Conservation (phyloP, 1,140 invertebrate genomes). For the Temnothorax nylanderi region DNA sequence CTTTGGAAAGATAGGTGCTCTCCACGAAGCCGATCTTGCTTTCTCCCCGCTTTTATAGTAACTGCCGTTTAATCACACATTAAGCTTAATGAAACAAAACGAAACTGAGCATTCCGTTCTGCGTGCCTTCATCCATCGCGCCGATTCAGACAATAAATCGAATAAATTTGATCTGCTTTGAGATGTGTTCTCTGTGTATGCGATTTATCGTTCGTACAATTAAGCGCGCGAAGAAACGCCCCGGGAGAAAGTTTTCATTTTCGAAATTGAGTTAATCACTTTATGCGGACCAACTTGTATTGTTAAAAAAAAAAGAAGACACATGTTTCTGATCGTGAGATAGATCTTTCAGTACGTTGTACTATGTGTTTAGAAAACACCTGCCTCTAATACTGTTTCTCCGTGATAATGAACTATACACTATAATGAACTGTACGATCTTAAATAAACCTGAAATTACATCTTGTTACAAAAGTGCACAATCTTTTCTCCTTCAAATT, state of each 20-base stretch:
- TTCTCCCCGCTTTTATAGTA: slow-evolving; percentile 68
- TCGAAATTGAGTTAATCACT: slow-evolving; percentile 22
- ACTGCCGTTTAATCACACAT: slow-evolving; percentile 43
- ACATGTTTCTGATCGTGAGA: slow-evolving; percentile 7
- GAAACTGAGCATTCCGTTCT: slow-evolving; percentile 33
- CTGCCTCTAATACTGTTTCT: slow-evolving; percentile 1
- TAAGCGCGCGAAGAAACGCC: neutral
- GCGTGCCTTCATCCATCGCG: slow-evolving; percentile 1
- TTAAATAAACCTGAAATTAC: neutral
- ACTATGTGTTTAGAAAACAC: slow-evolving; percentile 19
- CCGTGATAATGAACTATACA: neutral
- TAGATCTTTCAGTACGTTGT: neutral
- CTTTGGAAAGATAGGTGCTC: slow-evolving; percentile 62
- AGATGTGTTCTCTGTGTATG: neutral
- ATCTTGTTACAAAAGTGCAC: slow-evolving; percentile 24
- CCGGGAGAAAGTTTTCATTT: slow-evolving; percentile 47
- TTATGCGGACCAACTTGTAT: neutral
- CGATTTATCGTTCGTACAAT: slow-evolving; percentile 36
- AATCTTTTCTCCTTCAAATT: neutral
- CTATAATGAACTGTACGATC: slow-evolving; percentile 3
- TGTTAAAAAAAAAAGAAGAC: slow-evolving; percentile 9
- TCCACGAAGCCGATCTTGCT: slow-evolving; percentile 63
- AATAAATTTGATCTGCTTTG: slow-evolving; percentile 41
- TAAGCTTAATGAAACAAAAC: slow-evolving; percentile 46
- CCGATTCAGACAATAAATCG: slow-evolving; percentile 8